These are phyloP conservation scores for Norana najaformis DNA, from an alignment of 2,888 invertebrate genomes.

Conservation along the genomic window DNA sequence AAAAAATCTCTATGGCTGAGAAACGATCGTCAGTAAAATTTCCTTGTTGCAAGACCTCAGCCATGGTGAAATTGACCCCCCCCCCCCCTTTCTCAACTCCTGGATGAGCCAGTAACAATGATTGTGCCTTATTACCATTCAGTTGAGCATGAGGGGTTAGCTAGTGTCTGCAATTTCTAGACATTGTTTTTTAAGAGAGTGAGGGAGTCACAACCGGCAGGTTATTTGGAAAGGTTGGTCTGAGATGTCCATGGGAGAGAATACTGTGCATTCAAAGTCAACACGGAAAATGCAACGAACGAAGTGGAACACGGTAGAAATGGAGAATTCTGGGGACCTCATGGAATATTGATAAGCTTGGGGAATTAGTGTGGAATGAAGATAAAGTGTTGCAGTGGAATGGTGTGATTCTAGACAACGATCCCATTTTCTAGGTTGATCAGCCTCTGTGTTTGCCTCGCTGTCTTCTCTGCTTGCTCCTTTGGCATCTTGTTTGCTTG, in stretches of 20 bases:
- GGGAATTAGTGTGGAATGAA: neutral
- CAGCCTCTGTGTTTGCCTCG: neutral
- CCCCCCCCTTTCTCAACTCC: neutral
- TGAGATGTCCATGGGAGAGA: neutral
- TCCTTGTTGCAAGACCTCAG: too few relatives aligned
- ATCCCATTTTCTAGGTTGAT: neutral
- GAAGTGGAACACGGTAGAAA: neutral
- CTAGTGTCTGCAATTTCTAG: neutral
- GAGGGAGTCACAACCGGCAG: neutral
- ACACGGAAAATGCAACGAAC: neutral
- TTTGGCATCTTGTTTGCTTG: slow-evolving; percentile 19
- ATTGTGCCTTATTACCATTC: neutral
- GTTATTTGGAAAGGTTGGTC: neutral
- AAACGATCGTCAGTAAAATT: too few relatives aligned
- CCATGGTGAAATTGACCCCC: neutral
- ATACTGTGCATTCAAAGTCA: neutral
- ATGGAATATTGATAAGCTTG: neutral
- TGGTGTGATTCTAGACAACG: neutral
- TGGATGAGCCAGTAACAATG: neutral
- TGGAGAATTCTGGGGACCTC: neutral
- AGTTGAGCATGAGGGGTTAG: neutral
- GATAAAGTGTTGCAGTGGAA: slow-evolving; percentile 14
- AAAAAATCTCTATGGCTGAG: too few relatives aligned
- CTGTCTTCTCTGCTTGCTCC: neutral
- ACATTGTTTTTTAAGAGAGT: neutral